A percentile compares a stretch with the other conserved stretches of the same genome.
Conservation (phyloP, 2,888 invertebrate species). For the Drosophila borealis region DNA sequence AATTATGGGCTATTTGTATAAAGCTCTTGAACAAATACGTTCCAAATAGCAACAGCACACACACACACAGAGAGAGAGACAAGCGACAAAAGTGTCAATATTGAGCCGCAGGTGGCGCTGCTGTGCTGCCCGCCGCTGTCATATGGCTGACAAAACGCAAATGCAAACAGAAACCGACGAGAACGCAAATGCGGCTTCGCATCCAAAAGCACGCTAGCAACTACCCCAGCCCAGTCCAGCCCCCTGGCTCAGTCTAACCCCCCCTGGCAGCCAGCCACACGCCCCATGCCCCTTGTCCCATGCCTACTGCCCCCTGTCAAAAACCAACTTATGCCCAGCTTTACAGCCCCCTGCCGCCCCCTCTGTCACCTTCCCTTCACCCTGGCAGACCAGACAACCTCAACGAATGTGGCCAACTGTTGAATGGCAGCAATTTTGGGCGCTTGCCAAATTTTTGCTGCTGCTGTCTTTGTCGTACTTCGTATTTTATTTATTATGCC, state of each 20-base stretch:
- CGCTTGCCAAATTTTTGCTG: slow-evolving; percentile 42
- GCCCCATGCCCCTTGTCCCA: slow-evolving; percentile 7
- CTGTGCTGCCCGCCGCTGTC: slow-evolving; percentile 55
- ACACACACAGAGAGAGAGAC: background rate
- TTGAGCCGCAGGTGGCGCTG: slow-evolving; percentile 71
- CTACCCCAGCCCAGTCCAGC: background rate
- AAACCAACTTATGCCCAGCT: background rate
- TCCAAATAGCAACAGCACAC: slow-evolving; percentile 15
- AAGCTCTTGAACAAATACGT: slow-evolving; percentile 59
- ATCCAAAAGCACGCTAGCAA: slow-evolving; percentile 54
- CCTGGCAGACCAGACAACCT: slow-evolving; percentile 33
- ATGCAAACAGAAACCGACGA: slow-evolving; percentile 71
- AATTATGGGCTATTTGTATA: slow-evolving; percentile 67
- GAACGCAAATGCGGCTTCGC: slow-evolving; percentile 64
- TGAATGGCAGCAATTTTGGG: slow-evolving; percentile 62
- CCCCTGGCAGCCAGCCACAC: background rate
- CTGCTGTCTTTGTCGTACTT: slow-evolving; percentile 14
- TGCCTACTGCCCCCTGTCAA: background rate
- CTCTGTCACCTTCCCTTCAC: background rate
- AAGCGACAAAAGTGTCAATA: slow-evolving; percentile 62
- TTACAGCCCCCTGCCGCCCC: background rate
- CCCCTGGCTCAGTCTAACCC: no score
- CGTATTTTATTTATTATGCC: slow-evolving; percentile 58
- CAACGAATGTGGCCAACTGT: slow-evolving; percentile 66
- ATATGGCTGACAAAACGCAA: slow-evolving; percentile 73